A percentile compares a stretch with the other conserved stretches of the same genome.
phyloP scores from a whole-genome alignment of 2,888 invertebrate species.

The Ennomos erosarius region DNA sequence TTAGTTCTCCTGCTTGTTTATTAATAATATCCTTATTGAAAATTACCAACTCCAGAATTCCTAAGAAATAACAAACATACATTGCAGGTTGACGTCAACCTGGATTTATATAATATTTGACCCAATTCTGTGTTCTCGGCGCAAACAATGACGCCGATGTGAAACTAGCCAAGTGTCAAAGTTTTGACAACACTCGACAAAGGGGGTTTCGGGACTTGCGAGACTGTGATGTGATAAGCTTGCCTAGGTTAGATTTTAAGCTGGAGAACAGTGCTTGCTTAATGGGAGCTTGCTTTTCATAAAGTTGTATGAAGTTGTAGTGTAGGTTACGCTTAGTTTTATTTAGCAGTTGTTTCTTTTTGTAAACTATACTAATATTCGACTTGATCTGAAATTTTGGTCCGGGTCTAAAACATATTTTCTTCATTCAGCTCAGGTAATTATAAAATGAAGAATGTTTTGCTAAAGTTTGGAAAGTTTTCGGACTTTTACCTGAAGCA shows the following conservation, averaged over 20 bases:
- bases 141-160: constrained; percentile 10
- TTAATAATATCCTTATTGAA: too few relatives aligned
- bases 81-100: neutral
- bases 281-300: neutral
- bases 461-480: constrained; percentile 1
- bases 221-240: constrained; percentile 5
- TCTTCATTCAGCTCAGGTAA: neutral
- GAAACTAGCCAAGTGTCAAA: constrained; percentile 32
- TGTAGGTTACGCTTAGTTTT: too few relatives aligned
- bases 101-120: constrained; percentile 8
- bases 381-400: too few relatives aligned
- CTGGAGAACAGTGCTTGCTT: constrained; percentile 5
- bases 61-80: constrained; percentile 6
- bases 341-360: too few relatives aligned
- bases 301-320: neutral
- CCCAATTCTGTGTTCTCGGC: constrained; percentile 10
- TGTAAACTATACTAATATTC: too few relatives aligned
- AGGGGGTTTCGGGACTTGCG: neutral
- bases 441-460: constrained; percentile 1
- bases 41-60: neutral
- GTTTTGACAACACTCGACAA: constrained; percentile 17
- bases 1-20: too few relatives aligned
- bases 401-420: too few relatives aligned
- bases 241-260: constrained; percentile 4
- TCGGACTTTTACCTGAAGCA: neutral